Base-by-base conservation (phyloP, 2,113 vertebrate genomes). In the Athene cunicularia region DNA sequence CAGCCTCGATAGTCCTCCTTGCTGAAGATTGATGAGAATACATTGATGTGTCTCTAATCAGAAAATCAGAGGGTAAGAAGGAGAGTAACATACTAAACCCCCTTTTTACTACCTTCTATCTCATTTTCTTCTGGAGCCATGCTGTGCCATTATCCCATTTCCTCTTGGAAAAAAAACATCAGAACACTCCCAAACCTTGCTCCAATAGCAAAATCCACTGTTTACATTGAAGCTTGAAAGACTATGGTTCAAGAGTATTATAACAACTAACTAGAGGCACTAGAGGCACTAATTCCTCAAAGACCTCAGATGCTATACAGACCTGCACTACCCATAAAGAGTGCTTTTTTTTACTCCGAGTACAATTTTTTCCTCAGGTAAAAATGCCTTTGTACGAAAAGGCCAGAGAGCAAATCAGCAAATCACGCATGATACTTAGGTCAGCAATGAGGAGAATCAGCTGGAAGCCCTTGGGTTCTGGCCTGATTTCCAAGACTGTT, bases 1-100 rank as follows among this genome's bases (percentile, higher is more conserved):
- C 98, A 88, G 97, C 95, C 81, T 98, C 85, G 8, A 97, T 39
- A 82, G 88, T 97, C 77, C 76, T 98, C 96, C 97, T 96, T 50
- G 73, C 49, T 45, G 98, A 97, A 74, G 96, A 97, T 35, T 80
- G 73, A 75, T 49, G 47, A 55, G 92, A 52, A 93, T 63, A 93
- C 16, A 21, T 12, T 2, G 74, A 74, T 13, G 80, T 20, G 47
- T 91, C 72, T n/a, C 98, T 98, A 93, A 75, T 27, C 8, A 89
- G 41, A 90, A 95, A 95, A 95, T 35, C 19, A 85, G 39, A 92
- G 18, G 19, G 39, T 58, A 81, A 95, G 73, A 90, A 85, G 71
- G 33, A 82, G 27, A 85, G 50, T 58, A 90, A 66, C 21, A 33
- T 66, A 73, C 6, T 56, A 62, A 92, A 80, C 11, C 0, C n/a